These are phyloP conservation scores for Drepana falcataria DNA, from an alignment of 2,888 invertebrate species.

Conservation along the genomic window DNA sequence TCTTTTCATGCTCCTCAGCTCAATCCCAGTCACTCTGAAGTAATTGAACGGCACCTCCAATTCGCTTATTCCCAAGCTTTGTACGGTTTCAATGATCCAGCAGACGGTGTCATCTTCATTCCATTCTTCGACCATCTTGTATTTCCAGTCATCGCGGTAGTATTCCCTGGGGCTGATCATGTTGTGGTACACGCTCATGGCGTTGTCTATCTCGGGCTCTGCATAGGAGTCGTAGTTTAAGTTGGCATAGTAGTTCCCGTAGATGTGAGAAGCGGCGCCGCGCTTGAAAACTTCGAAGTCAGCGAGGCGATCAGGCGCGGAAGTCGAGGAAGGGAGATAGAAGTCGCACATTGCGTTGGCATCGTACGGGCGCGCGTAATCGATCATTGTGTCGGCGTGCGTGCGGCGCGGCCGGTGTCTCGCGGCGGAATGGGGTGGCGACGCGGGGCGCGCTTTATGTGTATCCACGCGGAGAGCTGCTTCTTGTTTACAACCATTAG, in stretches of 20 bases:
- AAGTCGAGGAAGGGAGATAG: constrained; percentile 49
- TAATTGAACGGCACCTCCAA: constrained; percentile 64
- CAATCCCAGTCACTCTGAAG: constrained; percentile 57
- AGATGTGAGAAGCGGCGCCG: constrained; percentile 54
- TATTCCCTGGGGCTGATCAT: constrained; percentile 57
- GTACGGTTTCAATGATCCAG: constrained; percentile 70
- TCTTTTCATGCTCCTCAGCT: constrained; percentile 52
- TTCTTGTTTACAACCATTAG: constrained; percentile 54
- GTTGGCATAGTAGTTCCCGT: constrained; percentile 60
- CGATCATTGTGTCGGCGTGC: constrained; percentile 56
- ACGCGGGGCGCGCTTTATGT: constrained; percentile 36
- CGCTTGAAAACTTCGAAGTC: constrained; percentile 72
- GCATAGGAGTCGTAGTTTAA: constrained; percentile 54
- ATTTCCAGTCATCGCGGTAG: constrained; percentile 70
- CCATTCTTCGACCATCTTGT: constrained; percentile 76
- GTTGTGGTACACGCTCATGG: constrained; percentile 61
- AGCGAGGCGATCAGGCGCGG: constrained; percentile 66
- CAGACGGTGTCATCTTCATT: constrained; percentile 76
- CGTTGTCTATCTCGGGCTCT: constrained; percentile 57
- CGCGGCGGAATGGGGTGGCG: constrained; percentile 49
- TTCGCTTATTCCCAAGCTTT: constrained; percentile 53
- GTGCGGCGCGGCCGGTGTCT: constrained; percentile 44
- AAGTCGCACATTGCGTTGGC: constrained; percentile 62
- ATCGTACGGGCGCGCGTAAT: constrained; percentile 69
- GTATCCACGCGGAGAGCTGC: constrained; percentile 41